Conservation (phyloP, 2,888 invertebrate genomes). For the Ferdinandea cuprea region DNA sequence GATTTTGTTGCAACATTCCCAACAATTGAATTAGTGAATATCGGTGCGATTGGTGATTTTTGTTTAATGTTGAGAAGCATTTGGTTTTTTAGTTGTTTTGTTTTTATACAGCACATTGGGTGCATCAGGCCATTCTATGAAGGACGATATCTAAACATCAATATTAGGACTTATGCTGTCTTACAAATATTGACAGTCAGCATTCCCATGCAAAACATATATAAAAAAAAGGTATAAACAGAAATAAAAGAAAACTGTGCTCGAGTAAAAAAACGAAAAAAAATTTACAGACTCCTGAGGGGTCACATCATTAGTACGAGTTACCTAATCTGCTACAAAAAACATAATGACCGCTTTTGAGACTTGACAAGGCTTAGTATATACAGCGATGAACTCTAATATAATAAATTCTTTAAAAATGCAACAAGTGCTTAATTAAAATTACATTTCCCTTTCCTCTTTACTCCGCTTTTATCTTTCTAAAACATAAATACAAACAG, state of each 20-base stretch:
- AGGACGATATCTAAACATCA: conserved; percentile 55
- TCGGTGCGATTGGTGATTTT: conserved; percentile 42
- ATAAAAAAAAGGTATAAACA: conserved; percentile 25
- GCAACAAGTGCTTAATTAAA: no score
- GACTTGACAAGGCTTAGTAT: no score
- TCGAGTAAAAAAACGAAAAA: neutral
- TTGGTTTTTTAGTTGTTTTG: conserved; percentile 7
- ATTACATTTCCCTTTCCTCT: no score
- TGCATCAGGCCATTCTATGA: conserved; percentile 58
- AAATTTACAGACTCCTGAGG: neutral
- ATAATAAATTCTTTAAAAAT: no score
- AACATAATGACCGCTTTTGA: no score
- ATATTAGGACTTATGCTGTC: conserved; percentile 38
- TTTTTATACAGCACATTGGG: conserved; percentile 63
- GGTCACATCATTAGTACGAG: no score
- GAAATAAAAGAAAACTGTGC: conserved; percentile 11
- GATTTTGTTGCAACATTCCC: conserved; percentile 49
- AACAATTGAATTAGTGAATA: conserved; percentile 48
- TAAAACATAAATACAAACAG: no score
- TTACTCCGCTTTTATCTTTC: no score
- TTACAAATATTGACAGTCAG: conserved; percentile 50
- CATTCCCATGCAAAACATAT: conserved; percentile 70
- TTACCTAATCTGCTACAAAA: no score
- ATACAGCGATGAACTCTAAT: no score
- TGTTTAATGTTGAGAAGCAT: conserved; percentile 50